Evolutionary conservation across 1,140 invertebrate genomes (phyloP).

Genomic region (Plutomurus gul): DNA sequence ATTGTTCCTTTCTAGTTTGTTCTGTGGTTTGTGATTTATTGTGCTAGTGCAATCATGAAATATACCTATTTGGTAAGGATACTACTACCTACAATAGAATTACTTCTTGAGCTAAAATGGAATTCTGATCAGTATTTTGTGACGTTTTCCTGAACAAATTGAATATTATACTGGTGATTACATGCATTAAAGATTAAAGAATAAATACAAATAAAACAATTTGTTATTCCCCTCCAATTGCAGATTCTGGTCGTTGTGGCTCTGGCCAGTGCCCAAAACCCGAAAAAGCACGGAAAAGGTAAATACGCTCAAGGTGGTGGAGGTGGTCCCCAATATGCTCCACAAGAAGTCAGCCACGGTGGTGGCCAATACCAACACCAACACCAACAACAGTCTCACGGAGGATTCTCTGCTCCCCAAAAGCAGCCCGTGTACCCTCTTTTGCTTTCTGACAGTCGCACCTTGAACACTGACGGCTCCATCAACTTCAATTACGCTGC

Average conservation of each 20-base stretch:
- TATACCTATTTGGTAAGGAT: background rate
- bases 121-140: background rate
- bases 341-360: background rate
- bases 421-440: constrained; percentile 43
- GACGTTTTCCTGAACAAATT: background rate
- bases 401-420: background rate
- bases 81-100: background rate
- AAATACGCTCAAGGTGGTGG: background rate
- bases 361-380: background rate
- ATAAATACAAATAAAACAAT: background rate
- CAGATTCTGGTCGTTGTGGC: constrained; percentile 40
- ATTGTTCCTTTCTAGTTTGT: background rate
- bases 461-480: constrained; percentile 49
- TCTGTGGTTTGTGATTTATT: background rate
- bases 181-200: too few relatives aligned
- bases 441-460: constrained; percentile 48
- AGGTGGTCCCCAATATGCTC: background rate
- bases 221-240: background rate
- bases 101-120: background rate
- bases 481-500: constrained; percentile 63
- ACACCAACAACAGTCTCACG: background rate
- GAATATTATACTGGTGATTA: too few relatives aligned
- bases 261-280: constrained; percentile 32
- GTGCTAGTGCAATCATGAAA: background rate
- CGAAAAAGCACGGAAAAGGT: constrained; percentile 11